A percentile compares a stretch with the other conserved stretches of the same genome.
Conservation (phyloP, 2,113 vertebrate genomes). For the Hipposideros armiger region DNA sequence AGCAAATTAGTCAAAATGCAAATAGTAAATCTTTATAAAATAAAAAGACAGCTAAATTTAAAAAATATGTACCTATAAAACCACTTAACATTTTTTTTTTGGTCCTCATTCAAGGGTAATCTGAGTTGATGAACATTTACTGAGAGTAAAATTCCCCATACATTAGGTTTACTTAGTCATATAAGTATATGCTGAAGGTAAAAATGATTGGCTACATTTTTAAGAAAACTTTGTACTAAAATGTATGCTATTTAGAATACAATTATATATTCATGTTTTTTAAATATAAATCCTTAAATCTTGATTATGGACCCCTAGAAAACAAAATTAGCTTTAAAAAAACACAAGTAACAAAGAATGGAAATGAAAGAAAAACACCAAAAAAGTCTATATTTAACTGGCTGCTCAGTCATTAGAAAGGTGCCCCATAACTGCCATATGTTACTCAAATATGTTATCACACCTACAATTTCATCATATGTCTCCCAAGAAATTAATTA, state of each 20-base stretch:
- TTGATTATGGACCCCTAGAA: conserved; percentile 54
- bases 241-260: conserved; percentile 43
- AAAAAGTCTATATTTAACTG: conserved; percentile 89
- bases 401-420: conserved; percentile 91
- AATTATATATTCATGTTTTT: conserved; percentile 64
- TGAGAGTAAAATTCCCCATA: neutral
- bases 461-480: conserved; percentile 92
- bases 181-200: neutral
- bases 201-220: conserved; percentile 7
- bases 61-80: neutral
- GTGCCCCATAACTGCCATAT: conserved; percentile 91
- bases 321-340: conserved; percentile 78
- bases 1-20: conserved; percentile 51
- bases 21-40: neutral
- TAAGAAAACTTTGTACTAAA: conserved; percentile 53
- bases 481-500: conserved; percentile 93
- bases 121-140: neutral
- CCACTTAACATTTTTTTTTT: neutral
- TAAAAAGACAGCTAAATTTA: neutral
- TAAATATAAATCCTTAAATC: conserved; percentile 71
- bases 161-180: neutral
- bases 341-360: conserved; percentile 86
- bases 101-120: neutral
- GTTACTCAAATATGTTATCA: conserved; percentile 93
- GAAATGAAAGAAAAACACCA: conserved; percentile 85